phyloP scores from a whole-genome alignment of 2,888 invertebrate genomes.

The Caenorhabditis wallacei region DNA sequence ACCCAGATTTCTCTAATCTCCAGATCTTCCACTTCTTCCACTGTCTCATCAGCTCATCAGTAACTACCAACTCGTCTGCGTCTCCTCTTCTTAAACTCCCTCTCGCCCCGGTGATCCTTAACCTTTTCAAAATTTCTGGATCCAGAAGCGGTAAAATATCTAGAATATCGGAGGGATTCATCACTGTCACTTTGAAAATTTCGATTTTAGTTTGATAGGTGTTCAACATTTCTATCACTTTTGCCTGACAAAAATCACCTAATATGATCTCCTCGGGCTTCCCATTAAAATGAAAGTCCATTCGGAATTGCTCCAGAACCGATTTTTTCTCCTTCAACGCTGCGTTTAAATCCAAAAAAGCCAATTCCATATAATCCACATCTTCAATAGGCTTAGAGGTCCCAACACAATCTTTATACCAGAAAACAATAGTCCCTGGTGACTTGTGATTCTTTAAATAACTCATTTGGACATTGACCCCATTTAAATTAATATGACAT shows the following conservation, averaged over 20 bases:
- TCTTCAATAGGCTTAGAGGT: background rate
- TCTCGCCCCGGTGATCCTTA: background rate
- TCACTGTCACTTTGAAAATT: too few species aligned
- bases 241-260: background rate
- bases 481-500: too few species aligned
- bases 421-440: background rate
- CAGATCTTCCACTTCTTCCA: background rate
- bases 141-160: background rate
- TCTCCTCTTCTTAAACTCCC: background rate
- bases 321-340: background rate
- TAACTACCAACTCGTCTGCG: background rate
- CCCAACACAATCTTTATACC: background rate
- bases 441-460: background rate
- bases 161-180: background rate
- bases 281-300: background rate
- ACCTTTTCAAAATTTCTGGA: background rate
- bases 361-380: background rate
- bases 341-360: background rate
- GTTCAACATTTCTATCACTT: background rate
- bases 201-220: too few species aligned
- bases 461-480: too few species aligned
- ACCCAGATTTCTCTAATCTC: background rate
- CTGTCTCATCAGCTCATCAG: background rate
- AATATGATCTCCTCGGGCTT: background rate
- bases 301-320: background rate